phyloP scores from a whole-genome alignment of 2,797 vertebrate species.

The Oreochromis grahami region DNA sequence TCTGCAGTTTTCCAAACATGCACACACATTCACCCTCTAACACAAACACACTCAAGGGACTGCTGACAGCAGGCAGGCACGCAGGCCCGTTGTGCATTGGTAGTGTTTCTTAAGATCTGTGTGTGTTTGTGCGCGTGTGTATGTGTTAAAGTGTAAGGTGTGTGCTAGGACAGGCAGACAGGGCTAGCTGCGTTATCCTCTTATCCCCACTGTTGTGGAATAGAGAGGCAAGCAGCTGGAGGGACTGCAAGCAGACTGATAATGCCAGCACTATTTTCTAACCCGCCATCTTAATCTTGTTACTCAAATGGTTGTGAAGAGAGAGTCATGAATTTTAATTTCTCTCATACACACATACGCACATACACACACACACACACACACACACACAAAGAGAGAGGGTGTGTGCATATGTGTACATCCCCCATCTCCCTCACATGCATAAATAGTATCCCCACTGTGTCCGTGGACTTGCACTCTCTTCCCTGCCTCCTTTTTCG shows the following conservation, averaged over 20 bases:
- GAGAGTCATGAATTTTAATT: conserved; percentile 99
- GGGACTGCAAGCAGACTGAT: conserved; percentile 99
- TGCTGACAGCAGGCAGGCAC: conserved; percentile 42
- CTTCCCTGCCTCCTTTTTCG: conserved; percentile 33
- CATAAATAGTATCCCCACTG: conserved; percentile 84
- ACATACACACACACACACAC: background rate
- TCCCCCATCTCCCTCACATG: conserved; percentile 64
- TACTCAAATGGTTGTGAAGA: conserved; percentile 99
- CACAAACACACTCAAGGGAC: conserved; percentile 47
- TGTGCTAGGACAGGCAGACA: conserved; percentile 61
- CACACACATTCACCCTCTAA: conserved; percentile 37
- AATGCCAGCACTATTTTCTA: conserved; percentile 97
- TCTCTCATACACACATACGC: conserved; percentile 44
- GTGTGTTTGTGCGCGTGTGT: conserved; percentile 37
- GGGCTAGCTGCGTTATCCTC: conserved; percentile 94
- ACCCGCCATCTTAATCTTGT: conserved; percentile 99
- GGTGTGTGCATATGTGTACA: conserved; percentile 26
- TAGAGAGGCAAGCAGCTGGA: conserved; percentile 98
- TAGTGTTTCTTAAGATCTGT: conserved; percentile 25
- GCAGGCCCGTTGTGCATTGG: conserved; percentile 22
- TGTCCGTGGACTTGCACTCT: conserved; percentile 76
- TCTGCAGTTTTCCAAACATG: conserved; percentile 40
- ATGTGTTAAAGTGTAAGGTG: conserved; percentile 21
- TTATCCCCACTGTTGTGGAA: conserved; percentile 99
- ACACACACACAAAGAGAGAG: background rate